Evolutionary conservation across 2,113 vertebrate genomes (phyloP).

Genomic region (Melanocharis versteri): DNA sequence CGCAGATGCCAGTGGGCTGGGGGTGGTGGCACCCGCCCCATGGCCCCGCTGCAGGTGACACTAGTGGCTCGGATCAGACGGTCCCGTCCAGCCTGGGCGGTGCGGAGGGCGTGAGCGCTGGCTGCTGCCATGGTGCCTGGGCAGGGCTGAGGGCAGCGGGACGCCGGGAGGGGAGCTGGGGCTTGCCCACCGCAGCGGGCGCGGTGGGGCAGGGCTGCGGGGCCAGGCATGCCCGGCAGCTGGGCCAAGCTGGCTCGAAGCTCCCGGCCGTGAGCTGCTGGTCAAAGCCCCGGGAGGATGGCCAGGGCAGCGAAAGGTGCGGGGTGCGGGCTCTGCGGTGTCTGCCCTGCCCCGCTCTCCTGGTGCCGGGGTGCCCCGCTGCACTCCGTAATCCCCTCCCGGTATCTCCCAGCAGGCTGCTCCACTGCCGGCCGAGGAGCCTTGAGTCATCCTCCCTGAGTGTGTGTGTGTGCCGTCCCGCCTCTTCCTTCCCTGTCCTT

Average conservation of each 20-base stretch:
- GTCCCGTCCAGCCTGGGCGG: not conserved
- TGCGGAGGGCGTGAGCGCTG: fast-evolving
- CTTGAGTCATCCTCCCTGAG: not conserved
- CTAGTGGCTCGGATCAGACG: not conserved
- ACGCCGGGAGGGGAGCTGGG: not conserved
- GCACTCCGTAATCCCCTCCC: not conserved
- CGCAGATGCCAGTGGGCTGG: fast-evolving
- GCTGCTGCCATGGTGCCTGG: not conserved
- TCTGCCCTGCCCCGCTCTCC: not conserved
- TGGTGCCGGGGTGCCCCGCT: not conserved
- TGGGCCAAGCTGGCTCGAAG: not conserved
- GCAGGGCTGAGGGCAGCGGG: not conserved
- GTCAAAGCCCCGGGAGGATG: not conserved
- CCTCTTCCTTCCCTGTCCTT: not conserved
- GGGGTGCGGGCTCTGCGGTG: not conserved
- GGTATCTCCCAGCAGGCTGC: not conserved
- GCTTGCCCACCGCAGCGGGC: not conserved
- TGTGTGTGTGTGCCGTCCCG: not conserved
- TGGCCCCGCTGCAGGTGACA: not conserved
- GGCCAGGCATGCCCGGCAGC: not conserved
- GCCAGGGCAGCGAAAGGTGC: not conserved
- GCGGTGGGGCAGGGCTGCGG: not conserved
- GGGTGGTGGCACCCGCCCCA: not conserved
- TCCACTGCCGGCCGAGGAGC: not conserved
- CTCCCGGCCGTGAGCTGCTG: not conserved